These are phyloP conservation scores for Monochamus alternatus DNA, from an alignment of 2,888 invertebrate species.

Conservation along the genomic window DNA sequence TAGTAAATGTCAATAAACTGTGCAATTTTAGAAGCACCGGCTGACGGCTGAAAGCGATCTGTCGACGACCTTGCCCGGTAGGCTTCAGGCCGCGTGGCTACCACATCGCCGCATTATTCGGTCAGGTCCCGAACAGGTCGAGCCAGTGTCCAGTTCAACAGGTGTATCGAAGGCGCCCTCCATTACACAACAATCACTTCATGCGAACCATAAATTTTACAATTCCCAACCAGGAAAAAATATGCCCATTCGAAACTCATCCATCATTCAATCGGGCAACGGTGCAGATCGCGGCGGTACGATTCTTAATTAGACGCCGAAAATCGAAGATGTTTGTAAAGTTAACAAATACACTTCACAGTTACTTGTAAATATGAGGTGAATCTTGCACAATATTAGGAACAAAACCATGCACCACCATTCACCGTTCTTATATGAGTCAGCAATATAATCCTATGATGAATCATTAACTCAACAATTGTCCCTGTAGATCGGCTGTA, in stretches of 20 bases:
- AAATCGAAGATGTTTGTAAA: neutral
- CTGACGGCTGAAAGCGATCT: constrained; percentile 34
- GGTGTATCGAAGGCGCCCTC: constrained; percentile 61
- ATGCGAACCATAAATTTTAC: constrained; percentile 54
- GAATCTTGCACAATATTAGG: no score
- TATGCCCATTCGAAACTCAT: constrained; percentile 28
- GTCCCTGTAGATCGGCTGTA: no score
- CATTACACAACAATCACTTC: constrained; percentile 59
- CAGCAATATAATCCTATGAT: no score
- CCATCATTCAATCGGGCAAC: constrained; percentile 25
- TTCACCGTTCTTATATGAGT: no score
- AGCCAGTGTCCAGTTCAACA: constrained; percentile 62
- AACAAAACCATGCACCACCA: no score
- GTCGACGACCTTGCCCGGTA: constrained; percentile 42
- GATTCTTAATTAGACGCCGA: neutral
- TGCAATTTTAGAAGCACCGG: constrained; percentile 35
- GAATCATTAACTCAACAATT: no score
- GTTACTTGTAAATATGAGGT: no score
- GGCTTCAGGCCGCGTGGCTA: constrained; percentile 45
- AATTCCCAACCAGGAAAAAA: constrained; percentile 40
- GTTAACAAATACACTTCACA: neutral
- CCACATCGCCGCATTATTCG: constrained; percentile 54
- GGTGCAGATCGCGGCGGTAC: neutral
- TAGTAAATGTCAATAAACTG: constrained; percentile 27
- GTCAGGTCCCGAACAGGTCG: constrained; percentile 63